Evolutionary conservation across 30 jellyfish, hydroid and myxozoan genomes (phyloP).

Genomic region (Aurelia aurita): DNA sequence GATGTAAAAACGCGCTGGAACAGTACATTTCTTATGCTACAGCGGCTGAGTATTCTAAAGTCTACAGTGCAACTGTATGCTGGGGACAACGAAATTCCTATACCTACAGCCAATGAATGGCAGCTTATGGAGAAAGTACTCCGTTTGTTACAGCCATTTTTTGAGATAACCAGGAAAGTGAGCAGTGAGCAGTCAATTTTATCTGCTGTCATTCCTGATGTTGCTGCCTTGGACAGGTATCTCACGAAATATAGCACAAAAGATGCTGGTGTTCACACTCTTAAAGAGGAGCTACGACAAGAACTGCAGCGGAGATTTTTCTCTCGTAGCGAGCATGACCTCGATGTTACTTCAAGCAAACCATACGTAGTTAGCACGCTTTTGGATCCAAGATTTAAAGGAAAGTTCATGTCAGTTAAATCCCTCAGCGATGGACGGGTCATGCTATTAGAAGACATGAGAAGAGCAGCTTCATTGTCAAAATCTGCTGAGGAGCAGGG

Average conservation of each 20-base stretch:
- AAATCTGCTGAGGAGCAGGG: constrained; percentile 39
- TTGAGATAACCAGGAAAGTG: constrained; percentile 39
- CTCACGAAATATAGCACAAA: not conserved
- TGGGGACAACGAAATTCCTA: constrained; percentile 58
- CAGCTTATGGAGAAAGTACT: constrained; percentile 60
- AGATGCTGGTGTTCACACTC: constrained; percentile 68
- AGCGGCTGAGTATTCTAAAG: too few relatives aligned
- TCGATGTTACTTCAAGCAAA: constrained; percentile 38
- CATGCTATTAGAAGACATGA: constrained; percentile 56
- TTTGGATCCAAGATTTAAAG: constrained; percentile 69
- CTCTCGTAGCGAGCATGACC: constrained; percentile 50
- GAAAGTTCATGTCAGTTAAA: constrained; percentile 49
- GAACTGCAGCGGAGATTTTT: constrained; percentile 28
- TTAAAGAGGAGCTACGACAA: constrained; percentile 51
- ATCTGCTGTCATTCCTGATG: constrained; percentile 51
- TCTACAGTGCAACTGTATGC: constrained; percentile 54
- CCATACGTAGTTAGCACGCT: constrained; percentile 51
- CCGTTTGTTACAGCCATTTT: constrained; percentile 63
- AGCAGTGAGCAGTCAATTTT: constrained; percentile 40
- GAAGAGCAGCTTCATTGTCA: constrained; percentile 39
- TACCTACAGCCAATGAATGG: constrained; percentile 66
- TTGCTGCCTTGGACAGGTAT: constrained; percentile 48
- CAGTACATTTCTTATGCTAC: too few relatives aligned
- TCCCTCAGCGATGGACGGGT: constrained; percentile 52
- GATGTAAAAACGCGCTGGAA: too few relatives aligned